Conservation (phyloP, 1,140 invertebrate species). For the Penaeus chinensis region DNA sequence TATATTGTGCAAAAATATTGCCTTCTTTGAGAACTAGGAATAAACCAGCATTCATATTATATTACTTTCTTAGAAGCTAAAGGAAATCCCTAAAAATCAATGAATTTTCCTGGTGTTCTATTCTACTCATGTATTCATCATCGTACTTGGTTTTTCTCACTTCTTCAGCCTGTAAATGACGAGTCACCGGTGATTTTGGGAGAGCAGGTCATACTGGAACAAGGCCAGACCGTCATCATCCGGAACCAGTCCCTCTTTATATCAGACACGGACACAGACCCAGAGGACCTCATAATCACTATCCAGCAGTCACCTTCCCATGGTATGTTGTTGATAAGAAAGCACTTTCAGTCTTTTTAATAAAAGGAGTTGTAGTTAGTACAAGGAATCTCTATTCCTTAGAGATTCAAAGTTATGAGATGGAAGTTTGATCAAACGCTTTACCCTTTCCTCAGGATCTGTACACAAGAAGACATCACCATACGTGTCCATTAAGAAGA, state of each 20-base stretch:
- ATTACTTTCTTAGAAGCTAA: too few species aligned
- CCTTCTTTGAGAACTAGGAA: too few species aligned
- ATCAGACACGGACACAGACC: slow-evolving; percentile 57
- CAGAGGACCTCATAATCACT: slow-evolving; percentile 52
- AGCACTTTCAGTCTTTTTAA: too few species aligned
- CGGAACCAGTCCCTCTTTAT: slow-evolving; percentile 55
- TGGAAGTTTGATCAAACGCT: neutral
- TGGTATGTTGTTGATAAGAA: slow-evolving; percentile 19
- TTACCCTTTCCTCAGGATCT: slow-evolving; percentile 37
- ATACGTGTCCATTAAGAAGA: slow-evolving; percentile 54
- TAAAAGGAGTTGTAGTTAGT: neutral
- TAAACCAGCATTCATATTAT: too few species aligned
- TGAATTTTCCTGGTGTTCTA: neutral
- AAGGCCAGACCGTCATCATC: slow-evolving; percentile 43
- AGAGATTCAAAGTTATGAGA: neutral
- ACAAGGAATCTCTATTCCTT: neutral
- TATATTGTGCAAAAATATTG: too few species aligned
- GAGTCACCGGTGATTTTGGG: slow-evolving; percentile 58
- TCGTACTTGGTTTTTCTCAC: neutral
- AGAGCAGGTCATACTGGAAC: slow-evolving; percentile 54
- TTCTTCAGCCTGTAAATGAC: slow-evolving; percentile 47
- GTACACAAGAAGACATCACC: slow-evolving; percentile 40
- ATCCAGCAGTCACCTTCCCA: slow-evolving; percentile 46
- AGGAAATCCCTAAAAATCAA: too few species aligned
- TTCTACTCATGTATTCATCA: neutral